Conservation (phyloP, 2,797 vertebrate genomes). For the Smutsia gigantea region DNA sequence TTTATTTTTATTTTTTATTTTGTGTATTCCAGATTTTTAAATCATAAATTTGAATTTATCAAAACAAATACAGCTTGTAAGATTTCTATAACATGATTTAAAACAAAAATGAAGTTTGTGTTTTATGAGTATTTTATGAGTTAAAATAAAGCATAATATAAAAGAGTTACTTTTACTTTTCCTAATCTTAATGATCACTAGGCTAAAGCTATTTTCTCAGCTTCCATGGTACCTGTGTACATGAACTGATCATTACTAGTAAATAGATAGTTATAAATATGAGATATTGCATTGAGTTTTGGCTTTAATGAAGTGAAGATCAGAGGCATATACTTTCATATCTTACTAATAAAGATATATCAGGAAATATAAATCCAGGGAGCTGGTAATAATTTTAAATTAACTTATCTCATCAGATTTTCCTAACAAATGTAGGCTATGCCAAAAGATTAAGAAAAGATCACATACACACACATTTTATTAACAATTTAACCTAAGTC, state of each 20-base stretch:
- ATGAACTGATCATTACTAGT: background rate
- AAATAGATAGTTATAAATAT: background rate
- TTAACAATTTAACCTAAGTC: background rate
- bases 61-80: background rate
- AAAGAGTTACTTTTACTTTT: background rate
- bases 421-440: background rate
- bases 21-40: background rate
- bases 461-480: background rate
- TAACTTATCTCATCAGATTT: background rate
- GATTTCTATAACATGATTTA: background rate
- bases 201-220: background rate
- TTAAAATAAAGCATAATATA: background rate
- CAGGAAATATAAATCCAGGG: background rate
- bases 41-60: constrained; percentile 67
- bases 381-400: background rate
- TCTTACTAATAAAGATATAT: background rate
- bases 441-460: background rate
- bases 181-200: background rate
- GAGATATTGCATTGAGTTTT: background rate
- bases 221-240: background rate
- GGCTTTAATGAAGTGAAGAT: background rate
- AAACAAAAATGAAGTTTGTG: background rate
- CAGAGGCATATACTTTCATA: background rate
- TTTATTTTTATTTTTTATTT: background rate
- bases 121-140: background rate